Conservation (phyloP, 2,113 vertebrate species). For the Bucco capensis region DNA sequence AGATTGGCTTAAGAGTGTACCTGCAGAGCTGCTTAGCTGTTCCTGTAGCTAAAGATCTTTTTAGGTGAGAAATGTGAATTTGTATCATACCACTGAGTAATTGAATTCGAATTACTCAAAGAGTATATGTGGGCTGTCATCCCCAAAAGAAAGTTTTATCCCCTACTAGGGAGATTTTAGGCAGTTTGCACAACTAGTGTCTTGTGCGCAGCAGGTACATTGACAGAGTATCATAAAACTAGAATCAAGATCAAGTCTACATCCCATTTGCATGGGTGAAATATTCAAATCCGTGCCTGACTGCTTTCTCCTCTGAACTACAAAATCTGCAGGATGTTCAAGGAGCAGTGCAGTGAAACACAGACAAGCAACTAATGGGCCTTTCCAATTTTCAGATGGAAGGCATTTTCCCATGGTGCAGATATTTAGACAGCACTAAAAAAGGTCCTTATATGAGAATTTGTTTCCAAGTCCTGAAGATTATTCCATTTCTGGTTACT, state of each 20-base stretch:
- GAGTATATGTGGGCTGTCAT: neutral
- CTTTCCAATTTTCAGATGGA: neutral
- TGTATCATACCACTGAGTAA: neutral
- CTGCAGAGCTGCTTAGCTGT: conserved; percentile 21
- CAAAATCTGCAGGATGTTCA: neutral
- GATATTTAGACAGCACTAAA: neutral
- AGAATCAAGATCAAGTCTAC: neutral
- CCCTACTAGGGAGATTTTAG: neutral
- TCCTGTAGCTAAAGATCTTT: conserved; percentile 22
- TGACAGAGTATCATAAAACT: neutral
- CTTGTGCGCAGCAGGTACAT: neutral
- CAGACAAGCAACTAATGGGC: neutral
- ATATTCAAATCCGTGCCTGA: neutral
- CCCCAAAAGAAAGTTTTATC: neutral
- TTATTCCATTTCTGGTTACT: neutral
- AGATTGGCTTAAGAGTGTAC: conserved; percentile 13
- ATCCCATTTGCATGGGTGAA: neutral
- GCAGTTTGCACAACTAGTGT: neutral
- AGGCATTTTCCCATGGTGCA: neutral
- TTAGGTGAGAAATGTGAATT: conserved; percentile 30
- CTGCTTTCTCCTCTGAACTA: neutral
- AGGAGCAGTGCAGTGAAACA: neutral
- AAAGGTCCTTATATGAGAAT: neutral
- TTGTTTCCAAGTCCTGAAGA: neutral
- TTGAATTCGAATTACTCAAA: conserved; percentile 13